Base-by-base conservation (phyloP, 2,888 invertebrate species). In the Noctua fimbriata region DNA sequence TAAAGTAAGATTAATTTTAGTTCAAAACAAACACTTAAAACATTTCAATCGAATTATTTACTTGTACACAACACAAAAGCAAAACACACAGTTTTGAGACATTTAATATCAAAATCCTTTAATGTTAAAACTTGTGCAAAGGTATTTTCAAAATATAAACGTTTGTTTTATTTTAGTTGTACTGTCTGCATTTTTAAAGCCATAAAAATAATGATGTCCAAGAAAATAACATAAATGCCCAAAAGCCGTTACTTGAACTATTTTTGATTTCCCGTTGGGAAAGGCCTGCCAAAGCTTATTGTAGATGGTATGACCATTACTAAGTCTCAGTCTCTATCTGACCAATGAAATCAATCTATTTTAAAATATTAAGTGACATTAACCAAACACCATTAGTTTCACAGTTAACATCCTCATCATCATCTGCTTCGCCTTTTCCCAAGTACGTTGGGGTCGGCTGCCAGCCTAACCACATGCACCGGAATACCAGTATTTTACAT, bases 21-120 rank as follows among this genome's bases (percentile, higher is more conserved):
- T 58, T 58, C 14, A 55, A 88, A 90, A 86, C 90, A 86, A 87
- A 86, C 89, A 90, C 90, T 86, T 88, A 84, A 87, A 86, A 84
- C 85, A 82, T 65, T 86, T 77, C 87, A 85, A 80, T 73, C 75
- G 72, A 86, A 78, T 83, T 82, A 82, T 82, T 76, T 82, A 72
- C 60, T 75, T 36, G 70, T 75, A 84, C 87, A 85, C 87, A 84
- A 87, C 77, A 85, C 85, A 69, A 73, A 87, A 87, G 74, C 87
- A 55, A 84, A 86, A 71, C 16, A 60, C 67, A 60, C 21, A 12
- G n/a, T 47, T 36, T 67, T n/a, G 44, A 36, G 21, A 0, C 41
- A 28, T 52, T n/a, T 41, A 9, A 9, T n/a, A 1, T n/a, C 16
- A 9, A 55, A 16, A 28, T 0, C 18, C 1, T 1, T 47, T 21